phyloP scores from a whole-genome alignment of 2,797 vertebrate genomes.

The Pampus argenteus region DNA sequence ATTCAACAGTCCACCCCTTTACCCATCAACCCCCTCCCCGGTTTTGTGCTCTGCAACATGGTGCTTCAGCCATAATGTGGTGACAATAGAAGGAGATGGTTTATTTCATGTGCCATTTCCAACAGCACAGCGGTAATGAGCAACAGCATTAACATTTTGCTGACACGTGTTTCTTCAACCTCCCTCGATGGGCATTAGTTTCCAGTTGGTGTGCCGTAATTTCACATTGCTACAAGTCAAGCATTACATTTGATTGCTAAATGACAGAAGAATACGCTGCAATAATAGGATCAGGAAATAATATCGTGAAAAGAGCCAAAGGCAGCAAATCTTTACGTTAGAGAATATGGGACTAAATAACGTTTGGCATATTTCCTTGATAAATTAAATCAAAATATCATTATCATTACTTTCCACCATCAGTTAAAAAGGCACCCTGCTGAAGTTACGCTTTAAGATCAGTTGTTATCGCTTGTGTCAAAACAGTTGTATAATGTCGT shows the following conservation, averaged over 20 bases:
- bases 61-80: constrained; percentile 39
- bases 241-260: constrained; percentile 31
- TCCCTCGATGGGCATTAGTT: constrained; percentile 41
- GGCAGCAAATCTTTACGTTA: neutral
- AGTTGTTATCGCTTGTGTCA: neutral
- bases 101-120: constrained; percentile 77
- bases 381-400: too few species aligned
- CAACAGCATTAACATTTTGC: constrained; percentile 83
- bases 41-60: constrained; percentile 16
- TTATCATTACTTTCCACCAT: too few species aligned
- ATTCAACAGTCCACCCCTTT: constrained; percentile 53
- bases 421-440: too few species aligned
- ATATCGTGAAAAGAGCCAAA: neutral
- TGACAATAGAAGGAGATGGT: constrained; percentile 65
- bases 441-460: neutral
- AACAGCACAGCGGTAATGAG: constrained; percentile 71
- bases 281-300: neutral
- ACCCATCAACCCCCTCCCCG: neutral
- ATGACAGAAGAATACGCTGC: constrained; percentile 23
- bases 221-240: constrained; percentile 42
- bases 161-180: constrained; percentile 68
- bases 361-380: neutral
- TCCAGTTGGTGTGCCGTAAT: constrained; percentile 30
- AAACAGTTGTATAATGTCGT: neutral
- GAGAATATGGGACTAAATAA: neutral